phyloP scores from a whole-genome alignment of 2,797 vertebrate species.

The Neopelma chrysocephalum region DNA sequence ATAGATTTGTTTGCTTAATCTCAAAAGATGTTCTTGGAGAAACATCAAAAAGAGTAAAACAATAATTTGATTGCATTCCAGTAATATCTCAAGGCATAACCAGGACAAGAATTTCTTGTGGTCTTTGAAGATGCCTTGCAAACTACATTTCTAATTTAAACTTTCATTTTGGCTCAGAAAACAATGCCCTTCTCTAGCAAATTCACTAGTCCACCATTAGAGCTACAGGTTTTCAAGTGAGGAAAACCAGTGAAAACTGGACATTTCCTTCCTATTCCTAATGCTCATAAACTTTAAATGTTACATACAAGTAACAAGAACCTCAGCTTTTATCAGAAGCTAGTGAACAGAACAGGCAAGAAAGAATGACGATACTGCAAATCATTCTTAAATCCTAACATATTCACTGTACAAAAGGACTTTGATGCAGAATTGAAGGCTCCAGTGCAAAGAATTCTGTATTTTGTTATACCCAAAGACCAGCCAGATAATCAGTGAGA shows the following conservation, averaged over 20 bases:
- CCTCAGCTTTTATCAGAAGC: neutral
- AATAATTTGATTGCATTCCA: neutral
- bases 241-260: neutral
- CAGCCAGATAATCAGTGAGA: neutral
- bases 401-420: neutral
- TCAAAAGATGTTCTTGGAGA: neutral
- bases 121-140: neutral
- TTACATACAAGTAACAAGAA: neutral
- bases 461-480: neutral
- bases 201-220: neutral
- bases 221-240: neutral
- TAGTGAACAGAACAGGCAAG: neutral
- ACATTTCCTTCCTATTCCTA: neutral
- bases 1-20: neutral
- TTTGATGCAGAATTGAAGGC: neutral
- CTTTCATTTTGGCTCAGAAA: neutral
- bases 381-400: neutral
- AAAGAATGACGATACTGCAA: neutral
- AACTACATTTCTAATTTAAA: constrained; percentile 1
- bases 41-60: constrained; percentile 3
- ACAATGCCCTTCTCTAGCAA: neutral
- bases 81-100: constrained; percentile 2
- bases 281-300: neutral
- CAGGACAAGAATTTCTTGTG: neutral
- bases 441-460: neutral